phyloP scores from a whole-genome alignment of 64 coral and sea anemone species.

The Porites lutea region DNA sequence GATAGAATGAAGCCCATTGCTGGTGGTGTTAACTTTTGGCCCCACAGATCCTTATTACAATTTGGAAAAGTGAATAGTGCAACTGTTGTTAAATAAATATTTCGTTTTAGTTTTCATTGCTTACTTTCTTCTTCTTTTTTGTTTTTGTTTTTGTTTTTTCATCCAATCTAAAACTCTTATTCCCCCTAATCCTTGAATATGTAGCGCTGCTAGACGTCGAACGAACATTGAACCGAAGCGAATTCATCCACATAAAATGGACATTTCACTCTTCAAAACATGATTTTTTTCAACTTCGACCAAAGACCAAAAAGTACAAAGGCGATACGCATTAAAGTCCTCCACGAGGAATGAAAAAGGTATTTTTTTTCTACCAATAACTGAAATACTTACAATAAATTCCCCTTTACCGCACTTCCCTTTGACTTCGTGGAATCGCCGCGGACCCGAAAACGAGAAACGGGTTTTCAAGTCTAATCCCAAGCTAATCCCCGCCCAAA shows the following conservation, averaged over 20 bases:
- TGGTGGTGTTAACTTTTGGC: too few species aligned
- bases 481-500: background rate
- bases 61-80: background rate
- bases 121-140: background rate
- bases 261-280: constrained; percentile 7
- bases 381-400: background rate
- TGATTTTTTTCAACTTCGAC: background rate
- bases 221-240: background rate
- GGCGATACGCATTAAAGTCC: background rate
- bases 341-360: background rate
- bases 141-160: background rate
- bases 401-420: background rate
- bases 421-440: background rate
- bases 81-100: constrained; percentile 1
- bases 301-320: background rate
- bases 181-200: background rate
- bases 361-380: background rate
- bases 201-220: background rate
- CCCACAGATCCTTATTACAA: too few species aligned
- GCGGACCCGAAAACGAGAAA: background rate
- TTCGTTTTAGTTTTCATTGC: background rate
- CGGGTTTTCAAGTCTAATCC: background rate
- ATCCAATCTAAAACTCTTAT: background rate
- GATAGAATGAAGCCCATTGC: too few species aligned
- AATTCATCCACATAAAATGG: constrained; percentile 1